Evolutionary conservation across 2,888 invertebrate genomes (phyloP).

Genomic region (Tetramorium bicarinatum): DNA sequence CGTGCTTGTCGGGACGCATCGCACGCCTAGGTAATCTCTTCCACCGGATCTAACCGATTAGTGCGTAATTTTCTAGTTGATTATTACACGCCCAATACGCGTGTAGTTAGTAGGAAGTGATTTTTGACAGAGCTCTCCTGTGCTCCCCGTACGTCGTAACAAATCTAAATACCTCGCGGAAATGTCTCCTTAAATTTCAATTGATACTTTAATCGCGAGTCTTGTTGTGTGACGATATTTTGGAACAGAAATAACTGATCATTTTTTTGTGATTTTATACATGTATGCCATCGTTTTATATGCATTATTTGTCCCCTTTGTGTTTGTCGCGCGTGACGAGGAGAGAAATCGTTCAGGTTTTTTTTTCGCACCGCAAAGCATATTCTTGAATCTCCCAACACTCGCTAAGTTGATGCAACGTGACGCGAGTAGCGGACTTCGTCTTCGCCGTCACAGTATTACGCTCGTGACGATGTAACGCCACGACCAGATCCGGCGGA

Average conservation of each 20-base stretch:
- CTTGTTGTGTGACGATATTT: background rate
- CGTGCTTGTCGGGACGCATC: conserved; percentile 27
- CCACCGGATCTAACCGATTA: conserved; percentile 52
- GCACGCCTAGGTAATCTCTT: conserved; percentile 43
- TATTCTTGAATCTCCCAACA: conserved; percentile 19
- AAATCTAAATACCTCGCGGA: background rate
- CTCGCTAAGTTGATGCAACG: conserved; percentile 28
- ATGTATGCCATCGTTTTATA: background rate
- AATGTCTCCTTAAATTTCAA: background rate
- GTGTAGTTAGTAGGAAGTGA: conserved; percentile 35
- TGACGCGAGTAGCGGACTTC: conserved; percentile 32
- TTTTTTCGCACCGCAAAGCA: background rate
- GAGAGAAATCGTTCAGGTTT: background rate
- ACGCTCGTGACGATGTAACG: conserved; percentile 47
- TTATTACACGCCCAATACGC: conserved; percentile 33
- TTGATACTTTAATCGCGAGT: background rate
- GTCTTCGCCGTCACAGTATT: conserved; percentile 25
- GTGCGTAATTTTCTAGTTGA: conserved; percentile 63
- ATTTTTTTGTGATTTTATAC: background rate
- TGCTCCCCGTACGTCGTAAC: background rate
- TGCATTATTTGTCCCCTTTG: background rate
- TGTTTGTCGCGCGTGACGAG: background rate
- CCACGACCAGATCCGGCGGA: conserved; percentile 41
- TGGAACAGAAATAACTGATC: background rate
- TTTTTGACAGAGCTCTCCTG: conserved; percentile 9